Percentiles rank a stretch among this genome's conserved stretches.
phyloP scores from a whole-genome alignment of 2,888 invertebrate genomes.

The Melanargia galathea region DNA sequence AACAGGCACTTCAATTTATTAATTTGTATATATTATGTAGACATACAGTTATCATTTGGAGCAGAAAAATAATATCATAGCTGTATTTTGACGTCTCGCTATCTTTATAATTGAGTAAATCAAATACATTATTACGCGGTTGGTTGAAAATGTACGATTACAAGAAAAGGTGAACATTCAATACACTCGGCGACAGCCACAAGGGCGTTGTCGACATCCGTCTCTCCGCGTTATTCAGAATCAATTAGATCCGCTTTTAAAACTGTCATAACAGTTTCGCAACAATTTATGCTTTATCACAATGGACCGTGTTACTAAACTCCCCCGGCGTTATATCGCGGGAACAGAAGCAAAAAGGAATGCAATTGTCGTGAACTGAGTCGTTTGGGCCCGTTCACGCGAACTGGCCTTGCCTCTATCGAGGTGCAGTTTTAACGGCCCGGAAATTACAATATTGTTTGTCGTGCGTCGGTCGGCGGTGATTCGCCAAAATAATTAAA shows the following conservation, averaged over 20 bases:
- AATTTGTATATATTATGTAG: no score
- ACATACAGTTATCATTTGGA: neutral
- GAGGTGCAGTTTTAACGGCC: constrained; percentile 68
- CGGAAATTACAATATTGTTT: constrained; percentile 70
- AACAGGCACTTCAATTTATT: no score
- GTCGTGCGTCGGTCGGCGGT: constrained; percentile 53
- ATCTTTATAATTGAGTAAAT: no score
- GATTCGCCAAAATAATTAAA: constrained; percentile 55
- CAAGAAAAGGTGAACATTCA: constrained; percentile 35
- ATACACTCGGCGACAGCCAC: constrained; percentile 44
- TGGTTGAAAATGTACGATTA: constrained; percentile 30
- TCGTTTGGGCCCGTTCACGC: constrained; percentile 62
- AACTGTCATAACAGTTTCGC: constrained; percentile 58
- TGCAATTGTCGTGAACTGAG: constrained; percentile 68
- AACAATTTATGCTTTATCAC: constrained; percentile 60
- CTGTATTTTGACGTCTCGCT: neutral
- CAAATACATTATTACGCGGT: constrained; percentile 4
- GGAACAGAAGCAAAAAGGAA: constrained; percentile 62
- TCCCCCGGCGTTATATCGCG: constrained; percentile 47
- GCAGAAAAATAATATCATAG: neutral
- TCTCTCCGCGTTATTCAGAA: constrained; percentile 59
- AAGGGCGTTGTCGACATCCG: constrained; percentile 76
- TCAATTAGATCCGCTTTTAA: constrained; percentile 76
- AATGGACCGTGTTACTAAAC: constrained; percentile 60
- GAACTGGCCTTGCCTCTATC: constrained; percentile 65